These are phyloP conservation scores for Acanthisitta chloris DNA, from an alignment of 2,113 vertebrate species.

Conservation along the genomic window DNA sequence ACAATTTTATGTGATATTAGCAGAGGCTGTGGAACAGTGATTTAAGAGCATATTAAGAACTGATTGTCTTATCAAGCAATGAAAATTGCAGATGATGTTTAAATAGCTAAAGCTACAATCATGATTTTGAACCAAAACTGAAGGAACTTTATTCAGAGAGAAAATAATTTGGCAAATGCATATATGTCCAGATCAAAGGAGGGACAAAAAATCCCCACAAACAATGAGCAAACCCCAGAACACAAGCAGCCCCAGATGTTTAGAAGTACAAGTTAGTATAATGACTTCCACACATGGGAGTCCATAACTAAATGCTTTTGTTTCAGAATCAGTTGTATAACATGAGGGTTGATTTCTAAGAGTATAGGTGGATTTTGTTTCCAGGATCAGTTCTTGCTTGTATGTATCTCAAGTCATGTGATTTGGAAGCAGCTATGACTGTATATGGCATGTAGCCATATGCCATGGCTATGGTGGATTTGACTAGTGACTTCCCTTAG, in stretches of 20 bases:
- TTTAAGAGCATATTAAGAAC: not conserved
- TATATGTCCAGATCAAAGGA: not conserved
- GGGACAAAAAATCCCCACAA: not conserved
- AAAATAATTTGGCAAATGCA: not conserved
- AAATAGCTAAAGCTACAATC: not conserved
- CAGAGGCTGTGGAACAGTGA: not conserved
- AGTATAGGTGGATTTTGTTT: not conserved
- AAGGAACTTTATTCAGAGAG: not conserved
- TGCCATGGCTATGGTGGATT: accelerated
- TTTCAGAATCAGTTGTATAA: not conserved
- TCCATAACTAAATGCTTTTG: not conserved
- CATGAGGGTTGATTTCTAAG: not conserved
- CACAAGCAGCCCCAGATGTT: not conserved
- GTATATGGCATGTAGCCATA: accelerated
- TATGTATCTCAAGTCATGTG: accelerated
- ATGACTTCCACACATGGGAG: not conserved
- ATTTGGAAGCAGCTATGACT: not conserved
- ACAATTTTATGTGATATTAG: not conserved
- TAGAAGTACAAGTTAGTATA: not conserved
- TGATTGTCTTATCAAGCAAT: not conserved
- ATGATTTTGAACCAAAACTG: not conserved
- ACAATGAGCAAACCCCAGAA: not conserved
- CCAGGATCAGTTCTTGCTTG: not conserved
- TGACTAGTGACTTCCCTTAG: not conserved
- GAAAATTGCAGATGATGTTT: not conserved